A percentile compares a stretch with the other conserved stretches of the same genome.
Evolutionary conservation across 2,888 invertebrate genomes (phyloP).

Genomic region (Spisula solida): DNA sequence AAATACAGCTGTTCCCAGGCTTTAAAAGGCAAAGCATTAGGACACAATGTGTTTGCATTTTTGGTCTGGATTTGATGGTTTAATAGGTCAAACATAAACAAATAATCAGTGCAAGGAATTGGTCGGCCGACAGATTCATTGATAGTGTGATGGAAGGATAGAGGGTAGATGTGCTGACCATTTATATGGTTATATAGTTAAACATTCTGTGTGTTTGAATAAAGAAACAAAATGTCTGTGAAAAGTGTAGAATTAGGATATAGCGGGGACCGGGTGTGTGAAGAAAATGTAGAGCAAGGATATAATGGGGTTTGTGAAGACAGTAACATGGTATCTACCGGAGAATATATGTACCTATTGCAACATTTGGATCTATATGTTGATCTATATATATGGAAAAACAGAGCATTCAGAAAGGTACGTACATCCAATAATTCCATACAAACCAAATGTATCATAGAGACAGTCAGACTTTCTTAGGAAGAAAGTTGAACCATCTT

Average conservation of each 20-base stretch:
- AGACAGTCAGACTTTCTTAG: no score
- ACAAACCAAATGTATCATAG: not conserved
- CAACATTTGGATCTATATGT: conserved; percentile 76
- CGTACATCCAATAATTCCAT: not conserved
- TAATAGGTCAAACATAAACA: not conserved
- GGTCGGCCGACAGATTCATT: not conserved
- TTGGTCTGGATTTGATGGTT: not conserved
- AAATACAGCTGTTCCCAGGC: not conserved
- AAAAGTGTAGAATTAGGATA: not conserved
- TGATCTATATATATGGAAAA: conserved; percentile 77
- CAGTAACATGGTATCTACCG: conserved; percentile 64
- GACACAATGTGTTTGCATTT: not conserved
- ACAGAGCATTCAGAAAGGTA: conserved; percentile 61
- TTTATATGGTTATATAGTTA: not conserved
- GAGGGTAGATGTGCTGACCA: not conserved
- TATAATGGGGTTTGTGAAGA: not conserved
- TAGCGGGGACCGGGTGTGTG: not conserved
- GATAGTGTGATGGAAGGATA: not conserved
- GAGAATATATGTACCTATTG: conserved; percentile 75
- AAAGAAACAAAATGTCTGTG: not conserved
- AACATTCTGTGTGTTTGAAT: not conserved
- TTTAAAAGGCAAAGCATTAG: not conserved
- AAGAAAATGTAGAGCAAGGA: not conserved
- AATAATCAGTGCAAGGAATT: not conserved
- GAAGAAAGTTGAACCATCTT: no score